Percentiles rank a stretch among this genome's conserved stretches.
Conservation (phyloP, 30 jellyfish, hydroid and myxozoan genomes). For the Thelohanellus kitauei region DNA sequence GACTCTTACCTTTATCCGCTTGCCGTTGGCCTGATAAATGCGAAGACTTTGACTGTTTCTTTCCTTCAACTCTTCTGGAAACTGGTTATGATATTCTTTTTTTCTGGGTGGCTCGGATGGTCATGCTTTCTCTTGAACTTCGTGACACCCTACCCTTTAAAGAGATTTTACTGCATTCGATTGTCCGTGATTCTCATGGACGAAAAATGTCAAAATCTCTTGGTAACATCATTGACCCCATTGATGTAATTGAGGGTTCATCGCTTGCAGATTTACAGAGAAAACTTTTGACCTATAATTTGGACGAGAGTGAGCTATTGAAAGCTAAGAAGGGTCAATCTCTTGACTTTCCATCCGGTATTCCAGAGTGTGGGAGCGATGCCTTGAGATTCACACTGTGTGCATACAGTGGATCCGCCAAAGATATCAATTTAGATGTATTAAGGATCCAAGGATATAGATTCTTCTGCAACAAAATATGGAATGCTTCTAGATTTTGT, state of each 20-base stretch:
- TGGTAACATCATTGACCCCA: constrained; percentile 87
- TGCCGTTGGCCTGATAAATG: constrained; percentile 97
- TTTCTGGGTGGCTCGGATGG: constrained; percentile 99
- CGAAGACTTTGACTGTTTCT: constrained; percentile 22
- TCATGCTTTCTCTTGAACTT: constrained; percentile 51
- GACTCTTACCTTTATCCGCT: constrained; percentile 63
- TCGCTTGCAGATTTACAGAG: constrained; percentile 15
- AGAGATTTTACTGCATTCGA: constrained; percentile 75
- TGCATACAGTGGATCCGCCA: constrained; percentile 81
- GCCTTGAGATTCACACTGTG: constrained; percentile 84
- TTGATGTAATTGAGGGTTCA: constrained; percentile 70
- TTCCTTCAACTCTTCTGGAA: constrained; percentile 70
- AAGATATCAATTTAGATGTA: constrained; percentile 69
- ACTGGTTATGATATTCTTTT: constrained; percentile 83
- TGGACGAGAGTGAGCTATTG: constrained; percentile 46
- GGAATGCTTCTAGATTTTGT: constrained; percentile 87
- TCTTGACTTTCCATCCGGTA: constrained; percentile 60
- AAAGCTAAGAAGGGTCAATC: constrained; percentile 79
- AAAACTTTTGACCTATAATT: constrained; percentile 24
- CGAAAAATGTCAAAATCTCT: constrained; percentile 86
- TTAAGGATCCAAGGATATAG: constrained; percentile 86
- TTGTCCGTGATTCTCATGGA: constrained; percentile 96
- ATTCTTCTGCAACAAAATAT: constrained; percentile 48
- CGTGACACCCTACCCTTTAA: constrained; percentile 50
- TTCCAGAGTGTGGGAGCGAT: constrained; percentile 98